Conservation (phyloP, 2,797 vertebrate species). For the Malacoctenus gilli region DNA sequence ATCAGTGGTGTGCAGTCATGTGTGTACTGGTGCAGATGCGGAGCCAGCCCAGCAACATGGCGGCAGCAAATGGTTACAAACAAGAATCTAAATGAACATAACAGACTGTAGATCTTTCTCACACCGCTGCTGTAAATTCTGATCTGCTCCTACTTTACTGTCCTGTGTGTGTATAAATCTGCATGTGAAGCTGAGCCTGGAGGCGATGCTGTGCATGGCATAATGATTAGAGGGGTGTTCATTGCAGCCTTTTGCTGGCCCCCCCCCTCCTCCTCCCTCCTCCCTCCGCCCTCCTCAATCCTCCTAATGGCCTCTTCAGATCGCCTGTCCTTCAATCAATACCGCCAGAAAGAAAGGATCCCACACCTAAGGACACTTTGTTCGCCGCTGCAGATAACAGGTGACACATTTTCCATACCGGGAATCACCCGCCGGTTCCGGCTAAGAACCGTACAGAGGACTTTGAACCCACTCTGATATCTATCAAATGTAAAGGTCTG, state of each 20-base stretch:
- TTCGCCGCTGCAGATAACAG: conserved; percentile 61
- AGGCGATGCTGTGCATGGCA: conserved; percentile 45
- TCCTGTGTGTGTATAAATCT: conserved; percentile 28
- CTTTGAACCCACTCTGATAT: conserved; percentile 58
- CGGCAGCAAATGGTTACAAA: conserved; percentile 39
- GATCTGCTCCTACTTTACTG: conserved; percentile 36
- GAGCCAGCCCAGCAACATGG: conserved; percentile 49
- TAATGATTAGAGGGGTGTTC: conserved; percentile 71
- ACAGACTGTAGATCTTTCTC: conserved; percentile 12
- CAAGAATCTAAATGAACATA: conserved; percentile 34
- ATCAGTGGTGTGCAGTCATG: conserved; percentile 60
- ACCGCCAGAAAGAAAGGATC: conserved; percentile 69
- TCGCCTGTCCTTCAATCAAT: conserved; percentile 76
- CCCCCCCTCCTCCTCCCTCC: conserved; percentile 25
- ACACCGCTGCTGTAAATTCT: conserved; percentile 36
- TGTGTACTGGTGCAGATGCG: conserved; percentile 52
- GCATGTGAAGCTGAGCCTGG: conserved; percentile 36
- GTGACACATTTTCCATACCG: conserved; percentile 64
- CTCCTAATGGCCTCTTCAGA: conserved; percentile 70
- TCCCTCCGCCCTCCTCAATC: conserved; percentile 48
- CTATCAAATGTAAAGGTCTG: conserved; percentile 50
- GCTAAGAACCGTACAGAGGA: conserved; percentile 60
- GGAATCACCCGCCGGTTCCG: conserved; percentile 31
- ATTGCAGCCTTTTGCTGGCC: conserved; percentile 53
- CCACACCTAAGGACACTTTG: conserved; percentile 69